Percentiles rank a stretch among this genome's conserved stretches.
These are phyloP conservation scores for Acanthopleura granulata DNA, from an alignment of 2,888 invertebrate genomes.

Conservation along the genomic window DNA sequence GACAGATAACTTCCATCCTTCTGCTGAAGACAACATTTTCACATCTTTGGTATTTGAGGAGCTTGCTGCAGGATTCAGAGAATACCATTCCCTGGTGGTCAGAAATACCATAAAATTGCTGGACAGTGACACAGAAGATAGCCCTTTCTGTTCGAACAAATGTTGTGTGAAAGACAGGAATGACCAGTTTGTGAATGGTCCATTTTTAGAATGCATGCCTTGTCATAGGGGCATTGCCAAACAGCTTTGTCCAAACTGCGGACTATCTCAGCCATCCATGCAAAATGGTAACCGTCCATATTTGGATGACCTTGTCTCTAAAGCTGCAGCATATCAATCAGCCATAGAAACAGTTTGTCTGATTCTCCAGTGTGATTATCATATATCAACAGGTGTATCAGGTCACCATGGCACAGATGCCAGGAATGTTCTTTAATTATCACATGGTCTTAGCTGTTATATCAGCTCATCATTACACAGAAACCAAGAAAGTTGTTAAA, in stretches of 20 bases:
- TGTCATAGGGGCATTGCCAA: neutral
- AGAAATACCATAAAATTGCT: neutral
- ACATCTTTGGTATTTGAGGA: neutral
- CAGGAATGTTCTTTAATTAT: no score
- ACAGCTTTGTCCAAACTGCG: neutral
- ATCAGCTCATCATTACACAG: no score
- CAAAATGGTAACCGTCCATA: neutral
- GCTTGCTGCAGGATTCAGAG: neutral
- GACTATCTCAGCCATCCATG: neutral
- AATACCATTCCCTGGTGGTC: neutral
- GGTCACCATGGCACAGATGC: no score
- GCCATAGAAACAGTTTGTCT: slow-evolving; percentile 16
- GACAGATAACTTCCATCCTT: no score
- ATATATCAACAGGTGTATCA: neutral
- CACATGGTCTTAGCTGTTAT: no score
- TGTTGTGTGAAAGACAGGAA: neutral
- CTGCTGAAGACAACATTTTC: neutral
- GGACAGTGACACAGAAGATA: neutral
- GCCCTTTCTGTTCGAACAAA: neutral
- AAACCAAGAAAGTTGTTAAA: no score
- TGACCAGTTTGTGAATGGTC: neutral
- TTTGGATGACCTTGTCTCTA: slow-evolving; percentile 13
- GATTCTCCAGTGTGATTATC: neutral
- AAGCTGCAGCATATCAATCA: slow-evolving; percentile 1
- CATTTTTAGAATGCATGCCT: neutral